Base-by-base conservation (phyloP, 2,113 vertebrate genomes). In the Stercorarius parasiticus region DNA sequence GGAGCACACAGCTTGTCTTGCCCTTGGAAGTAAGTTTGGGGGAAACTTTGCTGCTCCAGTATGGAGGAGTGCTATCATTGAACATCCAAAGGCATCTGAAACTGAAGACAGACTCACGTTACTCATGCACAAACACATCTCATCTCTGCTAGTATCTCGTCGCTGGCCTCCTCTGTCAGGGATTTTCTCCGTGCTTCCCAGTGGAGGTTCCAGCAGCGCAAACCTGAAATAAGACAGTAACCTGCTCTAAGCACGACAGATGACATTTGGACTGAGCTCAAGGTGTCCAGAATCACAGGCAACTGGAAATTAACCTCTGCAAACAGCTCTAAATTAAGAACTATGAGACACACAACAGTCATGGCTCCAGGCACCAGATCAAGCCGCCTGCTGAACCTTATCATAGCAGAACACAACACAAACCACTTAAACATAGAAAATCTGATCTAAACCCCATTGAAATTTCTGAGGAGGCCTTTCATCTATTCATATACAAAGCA, bases 31-130 rank as follows among this genome's bases (percentile, higher is more conserved):
- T 89, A 98, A 97, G 96, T 93, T 97, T 89, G 95, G 97, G 95
- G 93, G 96, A 98, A 98, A 97, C 95, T 97, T 98, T 98, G 97
- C 94, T 98, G 98, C 98, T 98, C 98, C 98, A 98, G 98, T 98
- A 98, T 98, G 97, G 91, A 97, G 84, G 89, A 97, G 97, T 97
- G 97, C 97, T 98, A 98, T 96, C 98, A 98, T 98, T 98, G 98
- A 98, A 98, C 97, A 98, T 98, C 98, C 98, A 98, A 98, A 97
- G 95, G 98, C 98, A 98, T 98, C 98, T 98, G 98, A 98, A 98
- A 98, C 98, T 98, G 97, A 98, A 97, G 90, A 95, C 70, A 97
- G 94, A 83, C 90, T 96, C 93, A 61, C 1, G 76, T 98, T 98
- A 98, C 95, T 97, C 53, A 90, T 30, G n/a, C 47, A 76, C 42